A percentile compares a stretch with the other conserved stretches of the same genome.
Conservation (phyloP, 2,888 invertebrate species). For the Phaedon cochleariae region DNA sequence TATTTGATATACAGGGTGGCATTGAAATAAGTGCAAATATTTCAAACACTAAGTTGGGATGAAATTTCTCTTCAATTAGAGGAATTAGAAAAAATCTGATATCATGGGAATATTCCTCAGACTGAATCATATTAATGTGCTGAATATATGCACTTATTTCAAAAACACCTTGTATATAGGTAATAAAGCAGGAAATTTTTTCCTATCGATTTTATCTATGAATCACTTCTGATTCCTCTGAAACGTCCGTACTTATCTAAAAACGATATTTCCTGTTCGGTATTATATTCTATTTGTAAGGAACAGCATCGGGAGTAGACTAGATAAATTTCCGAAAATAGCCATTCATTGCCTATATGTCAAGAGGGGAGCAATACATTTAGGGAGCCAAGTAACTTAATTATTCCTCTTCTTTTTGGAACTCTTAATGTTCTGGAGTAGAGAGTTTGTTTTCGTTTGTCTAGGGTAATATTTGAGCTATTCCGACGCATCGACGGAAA, state of each 20-base stretch:
- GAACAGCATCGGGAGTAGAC: slow-evolving; percentile 5
- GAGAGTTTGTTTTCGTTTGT: background rate
- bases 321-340: slow-evolving; percentile 26
- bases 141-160: no score
- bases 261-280: background rate
- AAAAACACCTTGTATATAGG: no score
- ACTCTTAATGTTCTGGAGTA: slow-evolving; percentile 3
- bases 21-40: no score
- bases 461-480: background rate
- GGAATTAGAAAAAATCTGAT: no score
- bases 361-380: slow-evolving; percentile 12
- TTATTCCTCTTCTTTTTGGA: slow-evolving; percentile 10
- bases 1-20: no score
- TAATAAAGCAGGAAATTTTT: no score
- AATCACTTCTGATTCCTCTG: no score
- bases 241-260: background rate
- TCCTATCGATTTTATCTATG: no score
- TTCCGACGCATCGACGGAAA: background rate
- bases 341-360: slow-evolving; percentile 15
- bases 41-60: no score
- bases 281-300: background rate
- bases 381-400: slow-evolving; percentile 21
- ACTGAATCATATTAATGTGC: no score
- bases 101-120: no score
- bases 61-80: no score